phyloP scores from a whole-genome alignment of 2,113 vertebrate genomes.

The Hyperopisus bebe region DNA sequence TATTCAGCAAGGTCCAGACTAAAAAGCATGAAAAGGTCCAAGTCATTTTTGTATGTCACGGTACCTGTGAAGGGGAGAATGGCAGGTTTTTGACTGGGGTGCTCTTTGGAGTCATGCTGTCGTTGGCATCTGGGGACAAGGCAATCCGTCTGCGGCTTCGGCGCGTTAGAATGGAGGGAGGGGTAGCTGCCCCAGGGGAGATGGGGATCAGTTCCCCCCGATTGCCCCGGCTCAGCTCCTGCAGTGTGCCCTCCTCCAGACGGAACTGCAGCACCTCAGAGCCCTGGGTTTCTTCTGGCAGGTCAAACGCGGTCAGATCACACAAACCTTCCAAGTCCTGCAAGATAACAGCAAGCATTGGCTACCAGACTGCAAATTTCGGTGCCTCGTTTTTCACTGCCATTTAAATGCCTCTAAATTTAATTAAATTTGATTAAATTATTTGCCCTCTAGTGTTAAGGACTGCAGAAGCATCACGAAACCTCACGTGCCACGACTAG shows the following conservation, averaged over 20 bases:
- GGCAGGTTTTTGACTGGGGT: slow-evolving; percentile 90
- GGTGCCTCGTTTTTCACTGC: not conserved
- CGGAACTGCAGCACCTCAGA: slow-evolving; percentile 70
- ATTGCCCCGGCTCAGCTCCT: slow-evolving; percentile 84
- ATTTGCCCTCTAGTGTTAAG: not conserved
- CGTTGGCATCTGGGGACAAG: slow-evolving; percentile 74
- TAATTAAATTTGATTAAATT: not conserved
- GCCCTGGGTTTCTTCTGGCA: slow-evolving; percentile 62
- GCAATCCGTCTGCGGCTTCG: slow-evolving; percentile 75
- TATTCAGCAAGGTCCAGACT: not conserved
- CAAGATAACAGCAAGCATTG: not conserved
- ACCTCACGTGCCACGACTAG: not conserved
- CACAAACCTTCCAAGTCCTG: slow-evolving; percentile 92
- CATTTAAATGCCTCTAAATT: not conserved
- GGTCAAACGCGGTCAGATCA: slow-evolving; percentile 84
- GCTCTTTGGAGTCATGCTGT: slow-evolving; percentile 89
- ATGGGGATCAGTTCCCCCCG: slow-evolving; percentile 94
- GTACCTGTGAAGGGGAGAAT: slow-evolving; percentile 94
- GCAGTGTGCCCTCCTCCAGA: slow-evolving; percentile 82
- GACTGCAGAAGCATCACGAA: not conserved
- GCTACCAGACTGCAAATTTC: not conserved
- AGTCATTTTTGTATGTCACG: not conserved
- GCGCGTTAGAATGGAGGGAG: slow-evolving; percentile 76
- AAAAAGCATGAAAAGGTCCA: not conserved
- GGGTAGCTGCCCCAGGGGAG: slow-evolving; percentile 76